phyloP scores from a whole-genome alignment of 2,888 invertebrate genomes.

The Brenthis daphne region DNA sequence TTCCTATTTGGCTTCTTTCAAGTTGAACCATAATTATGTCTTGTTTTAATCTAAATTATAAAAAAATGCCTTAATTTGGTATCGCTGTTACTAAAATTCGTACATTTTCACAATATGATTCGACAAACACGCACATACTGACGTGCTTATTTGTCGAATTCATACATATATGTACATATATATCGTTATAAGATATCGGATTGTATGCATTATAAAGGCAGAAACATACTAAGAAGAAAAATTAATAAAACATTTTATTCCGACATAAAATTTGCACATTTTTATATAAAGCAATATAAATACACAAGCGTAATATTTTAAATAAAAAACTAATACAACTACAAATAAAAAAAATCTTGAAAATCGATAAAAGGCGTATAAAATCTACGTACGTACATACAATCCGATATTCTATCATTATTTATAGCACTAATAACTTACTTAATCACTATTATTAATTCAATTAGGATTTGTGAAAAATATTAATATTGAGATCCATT shows the following conservation, averaged over 20 bases:
- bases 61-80: constrained; percentile 76
- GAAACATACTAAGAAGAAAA: constrained; percentile 2
- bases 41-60: constrained; percentile 61
- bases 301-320: constrained; percentile 11
- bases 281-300: constrained; percentile 5
- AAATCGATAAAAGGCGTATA: too few species aligned
- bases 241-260: neutral
- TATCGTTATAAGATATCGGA: constrained; percentile 8
- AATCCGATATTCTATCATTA: constrained; percentile 26
- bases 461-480: constrained; percentile 61
- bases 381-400: constrained; percentile 4
- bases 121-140: constrained; percentile 36
- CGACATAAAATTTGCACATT: neutral
- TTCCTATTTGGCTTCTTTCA: constrained; percentile 81
- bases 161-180: constrained; percentile 12
- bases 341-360: too few species aligned
- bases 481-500: constrained; percentile 73
- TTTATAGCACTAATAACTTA: constrained; percentile 52
- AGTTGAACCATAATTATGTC: constrained; percentile 81
- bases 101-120: constrained; percentile 49
- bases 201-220: constrained; percentile 2
- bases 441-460: constrained; percentile 51
- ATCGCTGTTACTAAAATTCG: constrained; percentile 64
- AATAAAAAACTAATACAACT: neutral
- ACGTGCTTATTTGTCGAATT: constrained; percentile 29